phyloP scores from a whole-genome alignment of 2,888 invertebrate genomes.

The Andrena minutula region DNA sequence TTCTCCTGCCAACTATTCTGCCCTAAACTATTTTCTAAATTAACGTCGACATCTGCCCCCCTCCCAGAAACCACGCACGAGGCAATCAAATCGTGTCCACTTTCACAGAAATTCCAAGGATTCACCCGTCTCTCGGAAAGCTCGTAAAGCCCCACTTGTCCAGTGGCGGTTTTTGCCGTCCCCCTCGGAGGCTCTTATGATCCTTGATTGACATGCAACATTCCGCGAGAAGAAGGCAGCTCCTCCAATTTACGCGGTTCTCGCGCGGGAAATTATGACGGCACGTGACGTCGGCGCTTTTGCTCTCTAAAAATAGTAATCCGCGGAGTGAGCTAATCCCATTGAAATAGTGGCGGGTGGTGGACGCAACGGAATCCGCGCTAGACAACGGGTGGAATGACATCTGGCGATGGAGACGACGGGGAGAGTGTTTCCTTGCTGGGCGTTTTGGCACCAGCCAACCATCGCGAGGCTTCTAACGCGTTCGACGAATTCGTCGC shows the following conservation, averaged over 20 bases:
- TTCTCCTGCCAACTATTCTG: too few relatives aligned
- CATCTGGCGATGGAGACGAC: constrained; percentile 57
- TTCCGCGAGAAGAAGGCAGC: constrained; percentile 40
- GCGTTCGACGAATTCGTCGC: constrained; percentile 54
- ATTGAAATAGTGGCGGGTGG: constrained; percentile 62
- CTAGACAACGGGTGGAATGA: constrained; percentile 61
- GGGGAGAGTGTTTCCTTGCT: constrained; percentile 18
- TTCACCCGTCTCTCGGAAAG: constrained; percentile 32
- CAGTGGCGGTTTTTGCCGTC: constrained; percentile 16
- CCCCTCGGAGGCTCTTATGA: constrained; percentile 18
- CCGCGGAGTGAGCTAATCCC: constrained; percentile 68
- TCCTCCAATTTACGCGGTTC: constrained; percentile 40
- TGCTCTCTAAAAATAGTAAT: constrained; percentile 70
- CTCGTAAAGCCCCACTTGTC: constrained; percentile 48
- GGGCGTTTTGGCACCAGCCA: constrained; percentile 14
- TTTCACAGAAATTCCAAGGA: constrained; percentile 39
- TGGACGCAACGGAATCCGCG: constrained; percentile 67
- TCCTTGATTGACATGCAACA: constrained; percentile 50
- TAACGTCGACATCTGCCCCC: too few relatives aligned
- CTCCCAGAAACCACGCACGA: neutral
- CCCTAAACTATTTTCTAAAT: neutral
- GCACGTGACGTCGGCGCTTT: constrained; percentile 51
- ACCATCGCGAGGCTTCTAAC: constrained; percentile 29
- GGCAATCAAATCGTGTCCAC: constrained; percentile 12
- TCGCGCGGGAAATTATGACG: constrained; percentile 34